A percentile compares a stretch with the other conserved stretches of the same genome.
phyloP scores from a whole-genome alignment of 2,888 invertebrate genomes.

The Gymnocheta viridis region DNA sequence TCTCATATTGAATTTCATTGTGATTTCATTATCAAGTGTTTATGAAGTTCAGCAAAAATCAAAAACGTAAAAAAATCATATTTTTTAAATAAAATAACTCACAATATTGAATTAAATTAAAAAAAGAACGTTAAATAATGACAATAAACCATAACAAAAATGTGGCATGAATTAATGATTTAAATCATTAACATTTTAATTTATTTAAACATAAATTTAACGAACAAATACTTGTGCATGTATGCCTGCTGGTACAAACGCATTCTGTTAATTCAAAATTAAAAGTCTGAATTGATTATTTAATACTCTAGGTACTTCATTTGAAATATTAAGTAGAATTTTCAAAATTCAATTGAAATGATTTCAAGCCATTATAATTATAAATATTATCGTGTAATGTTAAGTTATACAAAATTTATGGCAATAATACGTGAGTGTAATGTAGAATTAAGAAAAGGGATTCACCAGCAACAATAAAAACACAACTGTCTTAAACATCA shows the following conservation, averaged over 20 bases:
- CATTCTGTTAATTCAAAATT: constrained; percentile 12
- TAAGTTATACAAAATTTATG: constrained; percentile 63
- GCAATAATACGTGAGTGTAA: constrained; percentile 62
- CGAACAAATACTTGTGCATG: background rate
- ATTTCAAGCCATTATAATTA: constrained; percentile 58
- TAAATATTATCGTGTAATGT: constrained; percentile 55
- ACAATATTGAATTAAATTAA: constrained; percentile 24
- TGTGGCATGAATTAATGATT: constrained; percentile 66
- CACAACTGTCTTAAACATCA: constrained; percentile 42
- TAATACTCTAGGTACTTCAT: constrained; percentile 11
- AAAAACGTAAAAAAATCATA: constrained; percentile 46
- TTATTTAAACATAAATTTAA: constrained; percentile 36
- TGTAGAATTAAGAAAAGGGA: constrained; percentile 39
- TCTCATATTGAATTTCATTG: constrained; percentile 60
- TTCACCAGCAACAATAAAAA: constrained; percentile 7
- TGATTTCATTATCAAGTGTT: constrained; percentile 57
- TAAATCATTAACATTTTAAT: constrained; percentile 58
- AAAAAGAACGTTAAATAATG: constrained; percentile 33
- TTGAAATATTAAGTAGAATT: constrained; percentile 32
- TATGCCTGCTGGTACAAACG: background rate
- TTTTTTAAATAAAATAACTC: background rate
- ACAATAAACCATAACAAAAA: constrained; percentile 66
- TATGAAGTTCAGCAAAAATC: constrained; percentile 53
- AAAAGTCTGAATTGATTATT: constrained; percentile 46
- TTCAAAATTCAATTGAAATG: constrained; percentile 48